Percentiles rank a stretch among this genome's conserved stretches.
Evolutionary conservation across 2,888 invertebrate genomes (phyloP).

Genomic region (Notocelia uddmanniana): DNA sequence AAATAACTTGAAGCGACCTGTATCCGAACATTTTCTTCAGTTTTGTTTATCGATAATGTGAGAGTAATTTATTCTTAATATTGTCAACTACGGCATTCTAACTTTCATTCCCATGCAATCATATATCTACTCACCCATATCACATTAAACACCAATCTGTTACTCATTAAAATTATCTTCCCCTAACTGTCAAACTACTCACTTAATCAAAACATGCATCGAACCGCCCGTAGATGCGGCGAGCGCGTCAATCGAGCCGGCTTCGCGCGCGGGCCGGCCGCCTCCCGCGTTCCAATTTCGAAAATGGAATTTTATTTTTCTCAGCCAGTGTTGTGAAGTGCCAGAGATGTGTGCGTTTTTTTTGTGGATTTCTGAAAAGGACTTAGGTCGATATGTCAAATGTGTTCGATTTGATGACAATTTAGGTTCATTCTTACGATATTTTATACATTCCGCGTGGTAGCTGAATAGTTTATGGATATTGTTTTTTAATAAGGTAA

Average conservation of each 20-base stretch:
- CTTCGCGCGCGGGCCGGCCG: slow-evolving; percentile 47
- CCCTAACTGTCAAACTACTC: slow-evolving; percentile 19
- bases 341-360: slow-evolving; percentile 26
- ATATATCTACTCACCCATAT: not conserved
- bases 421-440: slow-evolving; percentile 1
- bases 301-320: slow-evolving; percentile 40
- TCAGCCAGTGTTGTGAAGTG: slow-evolving; percentile 40
- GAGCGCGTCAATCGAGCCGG: slow-evolving; percentile 48
- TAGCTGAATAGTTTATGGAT: slow-evolving; percentile 2
- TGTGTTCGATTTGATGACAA: not conserved
- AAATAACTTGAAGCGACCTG: too few relatives aligned
- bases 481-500: not conserved
- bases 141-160: slow-evolving; percentile 1
- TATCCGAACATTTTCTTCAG: too few relatives aligned
- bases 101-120: not conserved
- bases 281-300: slow-evolving; percentile 40
- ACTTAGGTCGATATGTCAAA: slow-evolving; percentile 3
- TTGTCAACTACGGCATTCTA: not conserved
- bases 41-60: too few relatives aligned
- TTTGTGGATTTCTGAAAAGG: slow-evolving; percentile 17
- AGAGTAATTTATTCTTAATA: too few relatives aligned
- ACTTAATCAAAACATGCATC: slow-evolving; percentile 32
- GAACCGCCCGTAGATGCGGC: slow-evolving; percentile 17
- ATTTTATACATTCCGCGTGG: not conserved
- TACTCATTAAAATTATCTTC: slow-evolving; percentile 23